Conservation (phyloP, 1,140 invertebrate species). For the Drosophila melanogaster region DNA sequence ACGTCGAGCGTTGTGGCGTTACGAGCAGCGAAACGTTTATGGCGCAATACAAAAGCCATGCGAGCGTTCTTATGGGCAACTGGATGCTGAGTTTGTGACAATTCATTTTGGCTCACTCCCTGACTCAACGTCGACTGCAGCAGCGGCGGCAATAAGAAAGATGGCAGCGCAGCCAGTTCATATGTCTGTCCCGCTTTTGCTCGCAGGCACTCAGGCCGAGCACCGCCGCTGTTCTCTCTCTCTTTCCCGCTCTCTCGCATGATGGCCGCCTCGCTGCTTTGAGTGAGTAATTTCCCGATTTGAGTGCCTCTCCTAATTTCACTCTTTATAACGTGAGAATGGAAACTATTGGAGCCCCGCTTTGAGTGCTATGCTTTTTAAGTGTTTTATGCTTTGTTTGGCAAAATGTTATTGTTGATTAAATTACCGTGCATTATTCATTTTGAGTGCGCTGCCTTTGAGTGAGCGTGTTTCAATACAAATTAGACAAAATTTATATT, state of each 20-base stretch:
- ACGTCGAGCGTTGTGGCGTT: slow-evolving; percentile 84
- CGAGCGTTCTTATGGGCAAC: slow-evolving; percentile 77
- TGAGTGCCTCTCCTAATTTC: slow-evolving; percentile 72
- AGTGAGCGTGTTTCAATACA: slow-evolving; percentile 39
- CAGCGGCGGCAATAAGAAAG: slow-evolving; percentile 72
- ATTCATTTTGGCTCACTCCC: slow-evolving; percentile 62
- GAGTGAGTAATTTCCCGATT: slow-evolving; percentile 48
- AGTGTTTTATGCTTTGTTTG: slow-evolving; percentile 83
- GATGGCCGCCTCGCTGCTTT: slow-evolving; percentile 62
- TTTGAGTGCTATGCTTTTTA: slow-evolving; percentile 66
- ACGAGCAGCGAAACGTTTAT: slow-evolving; percentile 85
- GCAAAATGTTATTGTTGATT: slow-evolving; percentile 80
- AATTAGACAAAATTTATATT: slow-evolving; percentile 67
- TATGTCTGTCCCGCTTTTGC: slow-evolving; percentile 57
- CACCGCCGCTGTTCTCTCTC: slow-evolving; percentile 7
- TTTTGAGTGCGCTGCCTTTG: slow-evolving; percentile 43
- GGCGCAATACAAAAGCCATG: slow-evolving; percentile 85
- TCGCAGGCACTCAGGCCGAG: no score
- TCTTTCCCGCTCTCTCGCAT: slow-evolving; percentile 39
- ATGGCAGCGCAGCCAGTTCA: slow-evolving; percentile 41
- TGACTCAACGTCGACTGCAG: slow-evolving; percentile 41
- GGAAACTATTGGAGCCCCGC: slow-evolving; percentile 69
- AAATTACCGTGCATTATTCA: slow-evolving; percentile 79
- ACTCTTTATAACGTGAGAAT: slow-evolving; percentile 82
- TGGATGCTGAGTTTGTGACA: slow-evolving; percentile 57